These are phyloP conservation scores for Lycopodina hypogea DNA, from an alignment of 37 sponge, comb jelly and placozoan genomes.

Conservation along the genomic window DNA sequence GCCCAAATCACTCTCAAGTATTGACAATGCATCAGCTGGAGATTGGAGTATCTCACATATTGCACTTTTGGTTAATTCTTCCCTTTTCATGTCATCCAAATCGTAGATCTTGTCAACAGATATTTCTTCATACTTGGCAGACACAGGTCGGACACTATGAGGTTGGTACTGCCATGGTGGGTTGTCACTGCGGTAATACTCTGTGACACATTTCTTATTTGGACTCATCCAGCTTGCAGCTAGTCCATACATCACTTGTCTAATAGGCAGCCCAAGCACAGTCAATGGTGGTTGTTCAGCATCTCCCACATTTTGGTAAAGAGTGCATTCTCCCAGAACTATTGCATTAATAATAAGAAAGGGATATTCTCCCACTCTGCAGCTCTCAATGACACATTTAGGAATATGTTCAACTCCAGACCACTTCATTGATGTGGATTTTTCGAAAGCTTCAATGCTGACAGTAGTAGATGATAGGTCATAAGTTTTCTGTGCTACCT, in stretches of 20 bases:
- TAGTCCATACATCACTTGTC: neutral
- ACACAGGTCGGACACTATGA: neutral
- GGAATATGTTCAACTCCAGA: neutral
- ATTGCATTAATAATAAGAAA: neutral
- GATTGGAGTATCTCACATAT: neutral
- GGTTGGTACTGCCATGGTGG: neutral
- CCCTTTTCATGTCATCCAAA: neutral
- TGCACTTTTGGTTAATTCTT: neutral
- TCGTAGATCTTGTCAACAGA: neutral
- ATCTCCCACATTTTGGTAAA: neutral
- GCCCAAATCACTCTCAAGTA: neutral
- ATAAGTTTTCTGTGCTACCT: neutral
- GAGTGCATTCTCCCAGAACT: neutral
- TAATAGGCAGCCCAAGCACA: neutral
- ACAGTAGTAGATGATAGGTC: neutral
- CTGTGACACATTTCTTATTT: neutral
- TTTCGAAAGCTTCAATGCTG: neutral
- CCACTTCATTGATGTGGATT: neutral
- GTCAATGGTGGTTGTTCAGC: neutral
- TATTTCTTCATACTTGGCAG: neutral
- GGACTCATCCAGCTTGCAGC: neutral
- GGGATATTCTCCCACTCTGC: neutral
- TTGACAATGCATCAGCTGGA: neutral
- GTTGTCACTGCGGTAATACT: conserved; percentile 1
- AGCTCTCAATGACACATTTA: neutral